Evolutionary conservation across 2,113 vertebrate species (phyloP), one percentile per base, ranked within the genome.

Genomic region (Ivindomyrus marchei): DNA sequence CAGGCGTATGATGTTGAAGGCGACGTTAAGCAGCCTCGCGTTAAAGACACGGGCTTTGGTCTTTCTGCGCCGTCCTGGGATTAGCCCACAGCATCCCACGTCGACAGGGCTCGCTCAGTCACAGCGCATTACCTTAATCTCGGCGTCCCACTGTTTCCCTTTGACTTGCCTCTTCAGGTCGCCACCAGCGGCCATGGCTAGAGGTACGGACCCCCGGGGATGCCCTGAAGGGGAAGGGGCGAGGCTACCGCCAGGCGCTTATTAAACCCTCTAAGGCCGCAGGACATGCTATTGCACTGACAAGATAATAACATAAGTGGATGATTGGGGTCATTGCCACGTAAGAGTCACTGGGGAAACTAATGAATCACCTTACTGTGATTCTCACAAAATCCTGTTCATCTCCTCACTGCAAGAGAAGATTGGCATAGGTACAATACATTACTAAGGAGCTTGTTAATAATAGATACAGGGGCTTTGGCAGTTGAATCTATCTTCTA

Each of bases 301-400:
- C 85, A 87, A 19, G 13, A 87, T 87, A 87, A 87, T 87, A 53
- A 56, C 85, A 87, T 36, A 87, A 87, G 15, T 87, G 50, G 85
- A 87, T 87, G 85, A 87, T 87, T 53, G 85, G 50, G 50, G 49
- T 87, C 85, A 87, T 53, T 53, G 27, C 85, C n/a, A 87, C 31
- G 50, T 87, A 87, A 56, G 50, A 87, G 31, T 87, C 49, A 87
- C 50, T 87, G 27, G 85, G 50, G 85, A 87, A 15, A 47, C 49
- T 85, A 87, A 53, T 87, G 85, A 87, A 87, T 87, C 85, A 87
- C 85, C 47, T 87, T 50, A 56, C 50, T 36, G 19, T 39, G 27
- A 53, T 39, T 15, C 83, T 56, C 50, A 87, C n/a, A 87, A 87
- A 36, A 87, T 87, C n/a, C 50, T 87, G 50, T 56, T 56, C 85